Conservation (phyloP, 2,113 vertebrate species). For the Bombycilla garrulus region DNA sequence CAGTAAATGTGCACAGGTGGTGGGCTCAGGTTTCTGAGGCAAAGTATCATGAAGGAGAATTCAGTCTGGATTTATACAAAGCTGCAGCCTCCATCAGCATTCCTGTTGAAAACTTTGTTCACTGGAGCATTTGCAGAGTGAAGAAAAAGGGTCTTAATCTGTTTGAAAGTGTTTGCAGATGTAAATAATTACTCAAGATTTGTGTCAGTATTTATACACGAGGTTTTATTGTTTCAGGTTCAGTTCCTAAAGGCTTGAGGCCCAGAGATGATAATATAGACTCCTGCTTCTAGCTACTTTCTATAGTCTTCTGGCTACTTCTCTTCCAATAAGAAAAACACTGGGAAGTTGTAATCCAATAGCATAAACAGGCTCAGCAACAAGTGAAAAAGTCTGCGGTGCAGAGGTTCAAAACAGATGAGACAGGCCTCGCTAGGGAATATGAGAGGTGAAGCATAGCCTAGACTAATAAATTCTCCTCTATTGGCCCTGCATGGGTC, state of each 20-base stretch:
- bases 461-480: constrained; percentile 48
- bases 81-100: neutral
- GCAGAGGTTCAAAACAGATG: constrained; percentile 26
- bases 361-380: constrained; percentile 14
- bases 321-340: neutral
- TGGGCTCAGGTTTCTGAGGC: neutral
- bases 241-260: neutral
- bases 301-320: neutral
- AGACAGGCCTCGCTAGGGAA: neutral
- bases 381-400: neutral
- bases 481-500: neutral
- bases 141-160: neutral
- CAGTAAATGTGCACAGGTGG: neutral
- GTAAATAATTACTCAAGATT: neutral
- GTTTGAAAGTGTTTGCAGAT: neutral
- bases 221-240: neutral
- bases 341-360: constrained; percentile 12
- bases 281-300: neutral
- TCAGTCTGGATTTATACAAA: neutral
- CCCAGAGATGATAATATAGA: neutral
- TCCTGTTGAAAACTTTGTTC: neutral
- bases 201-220: neutral
- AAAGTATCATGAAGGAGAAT: neutral
- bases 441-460: neutral
- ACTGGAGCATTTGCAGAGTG: neutral